A percentile compares a stretch with the other conserved stretches of the same genome.
Evolutionary conservation across 2,797 vertebrate species (phyloP).

Genomic region (Xenopus petersii): DNA sequence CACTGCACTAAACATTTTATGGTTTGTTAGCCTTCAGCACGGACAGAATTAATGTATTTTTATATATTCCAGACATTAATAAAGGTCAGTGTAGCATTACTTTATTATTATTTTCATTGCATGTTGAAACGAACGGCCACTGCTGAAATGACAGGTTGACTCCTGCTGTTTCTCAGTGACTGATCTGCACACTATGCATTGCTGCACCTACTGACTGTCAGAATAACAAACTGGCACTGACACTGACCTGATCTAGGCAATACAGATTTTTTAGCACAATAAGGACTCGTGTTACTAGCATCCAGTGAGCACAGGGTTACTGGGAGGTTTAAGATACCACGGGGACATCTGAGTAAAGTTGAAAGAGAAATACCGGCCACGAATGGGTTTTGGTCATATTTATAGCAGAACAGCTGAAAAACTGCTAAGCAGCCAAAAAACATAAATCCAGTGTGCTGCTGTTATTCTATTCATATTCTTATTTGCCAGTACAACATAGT

Average conservation of each 20-base stretch:
- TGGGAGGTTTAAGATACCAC: constrained; percentile 19
- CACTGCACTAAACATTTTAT: too few species aligned
- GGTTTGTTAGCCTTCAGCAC: too few species aligned
- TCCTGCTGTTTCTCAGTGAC: constrained; percentile 3
- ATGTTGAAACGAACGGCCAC: neutral
- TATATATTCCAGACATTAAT: too few species aligned
- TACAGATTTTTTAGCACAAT: constrained; percentile 22
- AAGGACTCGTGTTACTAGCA: constrained; percentile 11
- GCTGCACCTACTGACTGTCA: neutral
- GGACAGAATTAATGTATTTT: too few species aligned
- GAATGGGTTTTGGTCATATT: constrained; percentile 19
- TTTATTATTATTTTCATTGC: too few species aligned
- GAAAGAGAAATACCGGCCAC: constrained; percentile 25
- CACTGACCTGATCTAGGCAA: neutral
- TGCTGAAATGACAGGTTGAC: neutral
- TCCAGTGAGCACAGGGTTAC: constrained; percentile 6
- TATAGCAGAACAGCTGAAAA: constrained; percentile 24
- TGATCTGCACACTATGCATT: constrained; percentile 8
- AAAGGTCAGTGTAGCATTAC: too few species aligned
- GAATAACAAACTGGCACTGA: neutral
- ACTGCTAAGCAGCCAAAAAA: constrained; percentile 24
- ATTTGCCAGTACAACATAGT: too few species aligned
- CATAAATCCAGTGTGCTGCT: neutral
- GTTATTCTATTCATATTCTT: neutral
- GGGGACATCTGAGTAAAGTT: constrained; percentile 28